These are phyloP conservation scores for Pseudochaenichthys georgianus DNA, from an alignment of 2,797 vertebrate species.

Conservation along the genomic window DNA sequence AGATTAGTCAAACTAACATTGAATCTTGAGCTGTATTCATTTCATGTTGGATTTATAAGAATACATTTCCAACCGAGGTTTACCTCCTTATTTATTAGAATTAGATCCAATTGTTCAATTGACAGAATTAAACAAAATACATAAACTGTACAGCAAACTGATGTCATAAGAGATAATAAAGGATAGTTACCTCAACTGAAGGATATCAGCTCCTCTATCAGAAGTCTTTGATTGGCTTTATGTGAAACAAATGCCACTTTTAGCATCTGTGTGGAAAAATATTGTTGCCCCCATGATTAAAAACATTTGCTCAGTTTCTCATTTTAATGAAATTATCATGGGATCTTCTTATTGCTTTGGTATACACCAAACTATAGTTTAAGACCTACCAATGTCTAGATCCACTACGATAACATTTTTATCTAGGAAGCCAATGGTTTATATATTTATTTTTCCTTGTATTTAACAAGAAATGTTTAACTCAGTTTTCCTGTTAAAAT, in stretches of 20 bases:
- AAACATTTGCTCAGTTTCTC: background rate
- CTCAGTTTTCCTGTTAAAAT: background rate
- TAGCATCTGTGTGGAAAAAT: background rate
- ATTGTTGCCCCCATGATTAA: background rate
- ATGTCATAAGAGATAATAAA: background rate
- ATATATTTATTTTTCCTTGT: background rate
- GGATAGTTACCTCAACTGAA: background rate
- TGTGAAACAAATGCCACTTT: background rate
- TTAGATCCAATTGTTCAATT: background rate
- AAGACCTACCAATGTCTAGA: background rate
- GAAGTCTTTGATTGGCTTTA: background rate
- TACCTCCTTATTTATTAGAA: background rate
- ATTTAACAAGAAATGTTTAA: background rate
- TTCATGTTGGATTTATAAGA: slow-evolving; percentile 14
- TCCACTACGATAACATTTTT: background rate
- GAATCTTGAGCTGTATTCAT: background rate
- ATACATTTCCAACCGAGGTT: background rate
- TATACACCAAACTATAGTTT: background rate
- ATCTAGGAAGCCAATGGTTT: background rate
- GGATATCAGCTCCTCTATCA: background rate
- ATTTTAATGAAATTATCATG: background rate
- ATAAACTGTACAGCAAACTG: background rate
- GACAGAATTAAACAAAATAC: background rate
- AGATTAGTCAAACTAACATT: background rate
- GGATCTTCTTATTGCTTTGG: background rate